Evolutionary conservation across 2,888 invertebrate genomes (phyloP).

Genomic region (Hoplodrina ambigua): DNA sequence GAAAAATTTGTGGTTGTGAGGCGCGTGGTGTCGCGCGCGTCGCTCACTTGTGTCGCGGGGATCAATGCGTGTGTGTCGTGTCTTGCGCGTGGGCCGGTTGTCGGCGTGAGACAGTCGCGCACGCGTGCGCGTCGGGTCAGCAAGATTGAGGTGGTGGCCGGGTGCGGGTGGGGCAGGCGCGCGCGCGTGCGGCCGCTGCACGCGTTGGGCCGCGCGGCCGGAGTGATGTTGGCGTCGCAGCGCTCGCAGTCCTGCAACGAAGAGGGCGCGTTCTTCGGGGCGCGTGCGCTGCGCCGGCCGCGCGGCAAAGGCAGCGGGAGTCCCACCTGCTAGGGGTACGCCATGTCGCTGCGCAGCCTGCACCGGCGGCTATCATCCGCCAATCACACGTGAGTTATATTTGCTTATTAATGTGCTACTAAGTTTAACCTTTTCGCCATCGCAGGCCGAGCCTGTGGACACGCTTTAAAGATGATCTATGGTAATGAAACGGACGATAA

Average conservation of each 20-base stretch:
- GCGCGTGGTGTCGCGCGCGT: slow-evolving; percentile 58
- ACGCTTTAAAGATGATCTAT: no score
- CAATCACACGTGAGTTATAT: slow-evolving; percentile 90
- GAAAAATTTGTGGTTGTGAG: slow-evolving; percentile 70
- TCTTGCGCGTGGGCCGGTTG: slow-evolving; percentile 55
- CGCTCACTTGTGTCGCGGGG: slow-evolving; percentile 41
- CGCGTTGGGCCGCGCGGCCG: slow-evolving; percentile 86
- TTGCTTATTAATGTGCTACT: not conserved
- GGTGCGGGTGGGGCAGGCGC: slow-evolving; percentile 89
- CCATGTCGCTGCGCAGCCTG: slow-evolving; percentile 92
- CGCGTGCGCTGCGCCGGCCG: slow-evolving; percentile 90
- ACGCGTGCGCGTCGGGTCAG: slow-evolving; percentile 72
- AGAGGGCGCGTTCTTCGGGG: slow-evolving; percentile 90
- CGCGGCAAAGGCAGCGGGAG: slow-evolving; percentile 90
- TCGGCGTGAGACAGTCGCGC: slow-evolving; percentile 67
- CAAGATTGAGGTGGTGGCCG: slow-evolving; percentile 89
- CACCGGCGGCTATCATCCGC: slow-evolving; percentile 91
- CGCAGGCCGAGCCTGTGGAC: no score
- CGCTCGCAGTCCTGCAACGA: slow-evolving; percentile 90
- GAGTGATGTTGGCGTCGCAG: slow-evolving; percentile 87
- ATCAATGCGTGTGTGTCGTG: slow-evolving; percentile 66
- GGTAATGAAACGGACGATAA: not conserved
- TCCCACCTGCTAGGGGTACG: slow-evolving; percentile 91
- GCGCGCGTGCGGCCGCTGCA: slow-evolving; percentile 89
- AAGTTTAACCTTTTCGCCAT: no score